These are phyloP conservation scores for Trilocha varians DNA, from an alignment of 2,888 invertebrate species.

Conservation along the genomic window DNA sequence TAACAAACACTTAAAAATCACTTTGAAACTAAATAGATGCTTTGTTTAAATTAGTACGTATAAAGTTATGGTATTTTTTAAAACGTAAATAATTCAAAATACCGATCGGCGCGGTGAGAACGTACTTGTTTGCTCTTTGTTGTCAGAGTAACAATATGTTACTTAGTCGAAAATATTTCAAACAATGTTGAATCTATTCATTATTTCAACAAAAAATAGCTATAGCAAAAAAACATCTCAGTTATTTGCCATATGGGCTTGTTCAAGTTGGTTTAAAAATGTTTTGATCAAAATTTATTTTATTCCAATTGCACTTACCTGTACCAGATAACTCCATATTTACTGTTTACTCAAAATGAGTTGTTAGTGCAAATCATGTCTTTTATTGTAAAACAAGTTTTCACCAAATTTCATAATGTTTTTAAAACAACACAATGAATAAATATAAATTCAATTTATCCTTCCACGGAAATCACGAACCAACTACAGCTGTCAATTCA, in stretches of 20 bases:
- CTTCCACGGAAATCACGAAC: neutral
- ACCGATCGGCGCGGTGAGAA: constrained; percentile 2
- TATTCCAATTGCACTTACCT: neutral
- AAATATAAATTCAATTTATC: neutral
- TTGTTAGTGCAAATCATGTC: neutral
- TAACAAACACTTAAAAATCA: neutral
- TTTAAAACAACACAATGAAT: neutral
- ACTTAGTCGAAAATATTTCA: too few relatives aligned
- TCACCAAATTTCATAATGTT: constrained; percentile 1
- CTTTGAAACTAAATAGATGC: too few relatives aligned
- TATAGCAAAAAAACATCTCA: neutral
- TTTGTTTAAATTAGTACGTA: neutral
- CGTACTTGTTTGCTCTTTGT: constrained; percentile 34
- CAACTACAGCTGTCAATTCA: neutral
- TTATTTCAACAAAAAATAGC: neutral
- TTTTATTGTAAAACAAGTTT: neutral
- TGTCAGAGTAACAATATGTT: constrained; percentile 37
- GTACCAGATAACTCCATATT: neutral
- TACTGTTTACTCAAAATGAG: neutral
- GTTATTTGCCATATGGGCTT: neutral
- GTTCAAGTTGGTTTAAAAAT: neutral
- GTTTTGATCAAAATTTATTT: neutral
- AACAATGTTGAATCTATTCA: too few relatives aligned
- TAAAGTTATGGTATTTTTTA: too few relatives aligned
- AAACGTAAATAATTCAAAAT: constrained; percentile 10